These are phyloP conservation scores for Nibea albiflora DNA, from an alignment of 2,113 vertebrate species.

Conservation along the genomic window DNA sequence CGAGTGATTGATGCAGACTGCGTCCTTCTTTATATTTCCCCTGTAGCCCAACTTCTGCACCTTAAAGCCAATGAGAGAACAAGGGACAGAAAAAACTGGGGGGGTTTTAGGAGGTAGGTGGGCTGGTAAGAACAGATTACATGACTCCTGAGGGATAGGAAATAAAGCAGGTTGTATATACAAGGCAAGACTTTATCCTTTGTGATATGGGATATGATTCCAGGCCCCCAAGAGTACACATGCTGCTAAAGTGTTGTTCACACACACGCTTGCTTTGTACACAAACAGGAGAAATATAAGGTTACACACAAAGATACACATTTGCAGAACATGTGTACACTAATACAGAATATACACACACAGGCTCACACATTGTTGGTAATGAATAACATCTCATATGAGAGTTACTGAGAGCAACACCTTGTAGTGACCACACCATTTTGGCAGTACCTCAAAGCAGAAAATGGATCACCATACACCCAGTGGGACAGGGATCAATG, in stretches of 20 bases:
- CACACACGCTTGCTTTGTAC: constrained; percentile 56
- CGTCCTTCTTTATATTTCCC: constrained; percentile 64
- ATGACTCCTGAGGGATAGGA: constrained; percentile 73
- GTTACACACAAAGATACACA: constrained; percentile 49
- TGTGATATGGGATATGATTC: constrained; percentile 73
- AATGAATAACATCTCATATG: constrained; percentile 37
- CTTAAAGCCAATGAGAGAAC: constrained; percentile 57
- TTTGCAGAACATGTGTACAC: constrained; percentile 15
- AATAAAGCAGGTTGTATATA: constrained; percentile 64
- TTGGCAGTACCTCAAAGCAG: constrained; percentile 74
- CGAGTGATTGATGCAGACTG: constrained; percentile 16
- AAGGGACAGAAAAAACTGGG: constrained; percentile 52
- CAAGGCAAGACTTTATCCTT: constrained; percentile 74
- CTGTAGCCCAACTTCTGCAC: constrained; percentile 26
- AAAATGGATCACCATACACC: constrained; percentile 56
- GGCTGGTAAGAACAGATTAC: constrained; percentile 72
- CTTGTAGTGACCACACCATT: constrained; percentile 35
- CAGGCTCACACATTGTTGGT: constrained; percentile 28
- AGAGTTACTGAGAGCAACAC: constrained; percentile 28
- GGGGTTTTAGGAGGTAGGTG: constrained; percentile 69
- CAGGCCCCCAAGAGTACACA: constrained; percentile 19
- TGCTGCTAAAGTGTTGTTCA: constrained; percentile 24
- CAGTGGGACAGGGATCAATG: constrained; percentile 61
- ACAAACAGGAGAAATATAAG: constrained; percentile 50
- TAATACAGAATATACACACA: constrained; percentile 24